Conservation (phyloP, 2,888 invertebrate species). For the Taphrorychus bicolor region DNA sequence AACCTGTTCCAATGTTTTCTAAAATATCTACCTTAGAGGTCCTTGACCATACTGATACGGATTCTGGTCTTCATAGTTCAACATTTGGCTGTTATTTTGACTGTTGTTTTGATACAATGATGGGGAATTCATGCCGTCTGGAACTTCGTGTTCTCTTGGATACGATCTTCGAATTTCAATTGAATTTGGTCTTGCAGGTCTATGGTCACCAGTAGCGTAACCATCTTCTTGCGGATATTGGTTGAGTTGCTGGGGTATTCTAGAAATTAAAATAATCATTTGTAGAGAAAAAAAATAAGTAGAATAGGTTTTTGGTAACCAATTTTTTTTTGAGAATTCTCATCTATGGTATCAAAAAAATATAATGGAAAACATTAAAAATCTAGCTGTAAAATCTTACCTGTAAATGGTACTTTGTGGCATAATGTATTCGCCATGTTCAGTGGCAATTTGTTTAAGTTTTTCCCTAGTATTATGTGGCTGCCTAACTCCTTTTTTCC, state of each 20-base stretch:
- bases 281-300: slow-evolving; percentile 3
- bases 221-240: slow-evolving; percentile 60
- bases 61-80: slow-evolving; percentile 55
- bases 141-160: slow-evolving; percentile 53
- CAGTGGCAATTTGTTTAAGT: slow-evolving; percentile 82
- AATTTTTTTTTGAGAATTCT: too few relatives aligned
- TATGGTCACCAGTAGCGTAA: slow-evolving; percentile 58
- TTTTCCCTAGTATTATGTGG: slow-evolving; percentile 89
- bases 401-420: slow-evolving; percentile 59
- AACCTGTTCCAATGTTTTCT: too few relatives aligned
- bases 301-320: too few relatives aligned
- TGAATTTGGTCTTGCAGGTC: slow-evolving; percentile 84
- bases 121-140: slow-evolving; percentile 55
- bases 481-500: slow-evolving; percentile 77
- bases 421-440: slow-evolving; percentile 87
- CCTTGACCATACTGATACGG: slow-evolving; percentile 60
- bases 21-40: slow-evolving; percentile 47
- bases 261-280: slow-evolving; percentile 31
- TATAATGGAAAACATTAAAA: too few relatives aligned
- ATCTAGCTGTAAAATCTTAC: slow-evolving; percentile 32
- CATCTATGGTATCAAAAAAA: too few relatives aligned
- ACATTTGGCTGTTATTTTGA: slow-evolving; percentile 25
- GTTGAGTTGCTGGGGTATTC: slow-evolving; percentile 67
- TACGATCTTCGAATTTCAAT: slow-evolving; percentile 78
- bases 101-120: slow-evolving; percentile 43